Base-by-base conservation (phyloP, 2,113 vertebrate species). In the Varanus komodoensis region DNA sequence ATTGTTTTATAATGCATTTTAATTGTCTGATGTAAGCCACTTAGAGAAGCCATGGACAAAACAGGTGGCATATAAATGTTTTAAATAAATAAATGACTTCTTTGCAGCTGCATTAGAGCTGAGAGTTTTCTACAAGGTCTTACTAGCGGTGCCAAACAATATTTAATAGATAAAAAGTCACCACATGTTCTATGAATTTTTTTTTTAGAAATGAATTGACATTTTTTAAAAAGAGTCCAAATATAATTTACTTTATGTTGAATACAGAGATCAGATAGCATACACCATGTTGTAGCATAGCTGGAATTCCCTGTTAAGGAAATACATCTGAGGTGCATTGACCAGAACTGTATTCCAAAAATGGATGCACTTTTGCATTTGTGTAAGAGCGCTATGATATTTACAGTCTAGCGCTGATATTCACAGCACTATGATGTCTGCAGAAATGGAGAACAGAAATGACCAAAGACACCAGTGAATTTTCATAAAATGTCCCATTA, bases 401-500 rank as follows among this genome's bases (percentile, higher is more conserved):
- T 44, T 44, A 44, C 38, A 44, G 38, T 44, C 38, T 44, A 44
- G 38, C 38, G 38, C 38, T 44, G 38, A 44, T 44, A 44, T 44
- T 44, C 38, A 44, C 38, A 44, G 38, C 38, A 44, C 38, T 44
- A 44, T 44, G 38, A 44, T 44, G 38, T 44, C 38, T 44, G 38
- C 38, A 44, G 38, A 44, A 44, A 44, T 8, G 85, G n/a, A 54
- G 57, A 6, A n/a, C 75, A 19, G 69, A 90, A 90, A 78, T 1
- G 0, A 89, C 25, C 87, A 57, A 84, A 74, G 48, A 23, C 86
- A 44, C 82, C 54, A 7, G 27, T 90, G 32, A 9, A 89, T 64
- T 91, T 61, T 85, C 9, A 32, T 88, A 74, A 88, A 75, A 34
- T 14, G 48, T 88, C 93, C 90, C 82, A 90, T 23, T 61, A 84